Evolutionary conservation across 2,797 vertebrate species (phyloP).

Genomic region (Pampus argenteus): DNA sequence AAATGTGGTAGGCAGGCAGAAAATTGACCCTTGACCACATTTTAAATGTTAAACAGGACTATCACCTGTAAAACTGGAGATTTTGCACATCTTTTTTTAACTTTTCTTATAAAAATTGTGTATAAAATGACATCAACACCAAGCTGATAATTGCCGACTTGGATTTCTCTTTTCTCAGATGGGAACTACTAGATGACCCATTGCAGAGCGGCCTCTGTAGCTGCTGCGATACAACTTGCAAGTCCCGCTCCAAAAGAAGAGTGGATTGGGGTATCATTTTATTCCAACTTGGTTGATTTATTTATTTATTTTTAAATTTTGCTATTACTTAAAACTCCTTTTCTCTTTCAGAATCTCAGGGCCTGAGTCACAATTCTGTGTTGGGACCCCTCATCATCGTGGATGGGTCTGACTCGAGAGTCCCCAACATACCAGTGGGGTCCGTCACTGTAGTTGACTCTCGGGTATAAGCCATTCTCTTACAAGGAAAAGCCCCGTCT

Average conservation of each 20-base stretch:
- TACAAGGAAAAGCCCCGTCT: slow-evolving; percentile 5
- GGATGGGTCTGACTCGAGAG: slow-evolving; percentile 10
- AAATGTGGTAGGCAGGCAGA: no score
- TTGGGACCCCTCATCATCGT: slow-evolving; percentile 79
- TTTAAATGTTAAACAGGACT: no score
- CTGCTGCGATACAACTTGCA: slow-evolving; percentile 83
- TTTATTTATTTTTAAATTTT: neutral
- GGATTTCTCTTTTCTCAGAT: slow-evolving; percentile 69
- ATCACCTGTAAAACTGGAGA: no score
- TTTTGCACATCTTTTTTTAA: no score
- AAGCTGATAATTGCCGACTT: neutral
- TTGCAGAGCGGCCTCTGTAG: slow-evolving; percentile 73
- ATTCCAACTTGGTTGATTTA: rapidly evolving
- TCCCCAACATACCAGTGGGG: rapidly evolving
- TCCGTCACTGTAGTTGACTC: neutral
- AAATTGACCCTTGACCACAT: no score
- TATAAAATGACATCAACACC: neutral
- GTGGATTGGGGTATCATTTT: slow-evolving; percentile 50
- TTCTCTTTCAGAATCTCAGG: slow-evolving; percentile 33
- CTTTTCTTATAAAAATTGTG: neutral
- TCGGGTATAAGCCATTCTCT: neutral
- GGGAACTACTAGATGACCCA: slow-evolving; percentile 83
- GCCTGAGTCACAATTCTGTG: slow-evolving; percentile 64
- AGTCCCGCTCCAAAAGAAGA: slow-evolving; percentile 36
- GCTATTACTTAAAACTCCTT: neutral